These are phyloP conservation scores for Apodemia mormo DNA, from an alignment of 2,888 invertebrate genomes.

Conservation along the genomic window DNA sequence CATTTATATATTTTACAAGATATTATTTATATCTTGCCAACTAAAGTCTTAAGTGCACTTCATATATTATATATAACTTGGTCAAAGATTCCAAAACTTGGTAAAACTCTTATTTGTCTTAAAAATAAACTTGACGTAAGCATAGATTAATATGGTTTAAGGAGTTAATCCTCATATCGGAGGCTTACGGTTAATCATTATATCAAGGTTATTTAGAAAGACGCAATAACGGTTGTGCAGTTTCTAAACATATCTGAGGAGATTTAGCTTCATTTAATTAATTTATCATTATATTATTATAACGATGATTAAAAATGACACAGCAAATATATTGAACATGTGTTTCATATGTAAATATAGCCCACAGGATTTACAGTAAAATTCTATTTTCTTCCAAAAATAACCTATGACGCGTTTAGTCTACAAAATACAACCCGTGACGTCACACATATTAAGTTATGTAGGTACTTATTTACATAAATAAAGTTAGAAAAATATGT, in stretches of 20 bases:
- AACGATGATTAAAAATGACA: not conserved
- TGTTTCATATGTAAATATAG: no score
- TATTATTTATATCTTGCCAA: no score
- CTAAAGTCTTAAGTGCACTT: no score
- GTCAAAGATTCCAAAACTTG: not conserved
- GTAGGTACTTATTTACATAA: no score
- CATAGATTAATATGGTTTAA: not conserved
- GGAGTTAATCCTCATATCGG: not conserved
- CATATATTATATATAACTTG: conserved; percentile 1
- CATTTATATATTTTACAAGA: no score
- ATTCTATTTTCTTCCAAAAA: no score
- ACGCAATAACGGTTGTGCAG: not conserved
- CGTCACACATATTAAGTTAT: no score
- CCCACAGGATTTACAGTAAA: no score
- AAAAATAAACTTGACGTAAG: conserved; percentile 12
- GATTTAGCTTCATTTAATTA: not conserved
- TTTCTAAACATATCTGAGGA: not conserved
- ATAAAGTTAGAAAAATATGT: no score
- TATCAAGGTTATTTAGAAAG: conserved; percentile 10
- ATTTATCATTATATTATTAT: not conserved
- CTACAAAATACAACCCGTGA: no score
- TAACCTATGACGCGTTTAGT: no score
- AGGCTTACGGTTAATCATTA: not conserved
- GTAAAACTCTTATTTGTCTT: not conserved
- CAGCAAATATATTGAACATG: not conserved